Percentiles rank a stretch among this genome's conserved stretches.
These are phyloP conservation scores for Pachypsylla venusta DNA, from an alignment of 1,140 invertebrate genomes.

Conservation along the genomic window DNA sequence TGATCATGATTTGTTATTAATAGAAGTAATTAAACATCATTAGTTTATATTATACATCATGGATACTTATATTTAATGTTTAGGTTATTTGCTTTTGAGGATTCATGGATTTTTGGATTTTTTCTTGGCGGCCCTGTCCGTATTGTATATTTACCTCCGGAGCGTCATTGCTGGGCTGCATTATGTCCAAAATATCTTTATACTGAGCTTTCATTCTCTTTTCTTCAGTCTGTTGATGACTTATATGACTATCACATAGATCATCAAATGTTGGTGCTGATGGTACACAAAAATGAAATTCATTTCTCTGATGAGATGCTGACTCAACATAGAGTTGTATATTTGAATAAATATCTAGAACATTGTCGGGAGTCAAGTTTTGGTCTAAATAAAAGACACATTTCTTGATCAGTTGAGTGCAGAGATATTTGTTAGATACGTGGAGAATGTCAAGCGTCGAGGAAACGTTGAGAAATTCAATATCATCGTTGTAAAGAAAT, in stretches of 20 bases:
- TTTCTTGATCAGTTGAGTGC: conserved; percentile 39
- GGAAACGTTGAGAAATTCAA: conserved; percentile 42
- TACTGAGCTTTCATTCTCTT: background rate
- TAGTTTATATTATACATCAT: too few species aligned
- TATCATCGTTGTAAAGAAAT: conserved; percentile 43
- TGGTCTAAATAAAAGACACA: conserved; percentile 42
- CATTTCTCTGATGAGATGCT: background rate
- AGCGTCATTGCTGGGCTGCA: background rate
- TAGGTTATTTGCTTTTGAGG: too few species aligned
- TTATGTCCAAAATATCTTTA: background rate
- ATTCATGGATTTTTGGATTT: too few species aligned
- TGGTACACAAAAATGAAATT: background rate
- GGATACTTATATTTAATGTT: too few species aligned
- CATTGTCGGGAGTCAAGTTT: conserved; percentile 32
- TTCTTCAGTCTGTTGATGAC: background rate
- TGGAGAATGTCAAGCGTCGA: conserved; percentile 48
- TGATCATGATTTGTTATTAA: too few species aligned
- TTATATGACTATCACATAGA: background rate
- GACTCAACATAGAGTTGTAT: conserved; percentile 30
- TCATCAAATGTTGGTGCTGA: background rate
- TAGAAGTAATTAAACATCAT: too few species aligned
- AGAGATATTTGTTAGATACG: conserved; percentile 49
- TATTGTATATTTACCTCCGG: background rate
- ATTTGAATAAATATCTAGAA: conserved; percentile 35
- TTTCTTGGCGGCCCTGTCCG: background rate